Evolutionary conservation across 2,888 invertebrate genomes (phyloP).

Genomic region (Cheilosia pagana): DNA sequence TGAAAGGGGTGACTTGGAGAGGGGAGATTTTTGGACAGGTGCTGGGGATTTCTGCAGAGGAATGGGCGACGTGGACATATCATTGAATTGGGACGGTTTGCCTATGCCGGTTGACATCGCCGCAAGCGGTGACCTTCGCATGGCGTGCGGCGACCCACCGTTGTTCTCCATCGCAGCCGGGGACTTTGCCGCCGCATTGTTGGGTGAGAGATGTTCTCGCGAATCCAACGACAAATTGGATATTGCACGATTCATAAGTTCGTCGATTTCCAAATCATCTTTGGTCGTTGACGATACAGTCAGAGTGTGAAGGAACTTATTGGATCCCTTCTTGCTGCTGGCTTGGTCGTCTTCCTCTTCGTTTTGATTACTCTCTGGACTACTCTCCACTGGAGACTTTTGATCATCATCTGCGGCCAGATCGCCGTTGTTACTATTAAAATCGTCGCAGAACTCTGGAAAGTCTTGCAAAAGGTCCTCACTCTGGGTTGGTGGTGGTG

Average conservation of each 20-base stretch:
- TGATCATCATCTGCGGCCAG: conserved; percentile 83
- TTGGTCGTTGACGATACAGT: conserved; percentile 78
- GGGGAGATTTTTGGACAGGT: conserved; percentile 77
- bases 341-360: conserved; percentile 80
- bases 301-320: conserved; percentile 73
- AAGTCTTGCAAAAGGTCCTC: conserved; percentile 80
- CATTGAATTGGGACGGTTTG: conserved; percentile 81
- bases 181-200: conserved; percentile 70
- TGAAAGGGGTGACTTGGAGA: conserved; percentile 77
- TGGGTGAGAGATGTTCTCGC: conserved; percentile 82
- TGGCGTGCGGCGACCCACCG: conserved; percentile 54
- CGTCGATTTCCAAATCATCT: conserved; percentile 83
- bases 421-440: conserved; percentile 82
- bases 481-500: conserved; percentile 73
- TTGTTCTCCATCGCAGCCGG: conserved; percentile 67
- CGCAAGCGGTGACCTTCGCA: conserved; percentile 51
- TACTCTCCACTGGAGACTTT: conserved; percentile 79
- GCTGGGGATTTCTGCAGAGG: conserved; percentile 81
- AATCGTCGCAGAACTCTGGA: conserved; percentile 80
- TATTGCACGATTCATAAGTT: conserved; percentile 83
- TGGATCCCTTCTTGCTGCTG: conserved; percentile 68
- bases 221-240: conserved; percentile 83
- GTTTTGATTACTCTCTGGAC: conserved; percentile 79
- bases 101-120: conserved; percentile 63
- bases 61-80: conserved; percentile 83